Evolutionary conservation across 2,888 invertebrate species (phyloP), one percentile per base, ranked within the genome.

Genomic region (Sabatieria punctata): DNA sequence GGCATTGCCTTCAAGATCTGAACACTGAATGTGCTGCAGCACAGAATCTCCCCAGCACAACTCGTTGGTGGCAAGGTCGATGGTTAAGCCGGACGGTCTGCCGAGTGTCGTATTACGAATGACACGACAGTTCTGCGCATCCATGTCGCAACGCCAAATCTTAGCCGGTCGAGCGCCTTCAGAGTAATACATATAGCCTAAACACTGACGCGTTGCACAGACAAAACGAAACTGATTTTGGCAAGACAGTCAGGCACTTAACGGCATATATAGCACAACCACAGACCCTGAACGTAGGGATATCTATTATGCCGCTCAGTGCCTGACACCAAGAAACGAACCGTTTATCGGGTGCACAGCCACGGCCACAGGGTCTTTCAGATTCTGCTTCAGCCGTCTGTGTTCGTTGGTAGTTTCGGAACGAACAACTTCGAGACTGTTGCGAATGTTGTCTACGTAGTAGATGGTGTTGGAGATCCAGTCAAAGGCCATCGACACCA

Each of bases 321-420:
- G n/a, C n/a, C n/a, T n/a, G n/a, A n/a, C n/a, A n/a, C n/a, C n/a
- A n/a, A n/a, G n/a, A n/a, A n/a, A n/a, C n/a, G n/a, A n/a, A n/a
- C 91, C 91, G 61, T 80, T 80, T 63, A 88, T 88, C 0, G 95
- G 95, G 69, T 95, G 91, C 0, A 93, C 85, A 0, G 89, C 93
- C 49, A 97, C 88, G 4, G 91, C 91, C 58, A 93, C 75, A 0
- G 93, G 95, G 50, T 91, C 75, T 63, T 89, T 89, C 24, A 93
- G 68, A 59, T 85, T 41, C 38, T 80, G 82, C 22, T 91, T 67
- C 33, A 93, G 67, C 0, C 85, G 85, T 56, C 86, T 73, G 8
- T 84, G 76, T 57, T 82, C 78, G 0, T 82, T 79, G 0, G 86
- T 79, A 60, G 88, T 83, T 48, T 81, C 74, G 0, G 88, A 85